phyloP scores from a whole-genome alignment of 92 coral and sea anemone species.

The Diadumene lineata region DNA sequence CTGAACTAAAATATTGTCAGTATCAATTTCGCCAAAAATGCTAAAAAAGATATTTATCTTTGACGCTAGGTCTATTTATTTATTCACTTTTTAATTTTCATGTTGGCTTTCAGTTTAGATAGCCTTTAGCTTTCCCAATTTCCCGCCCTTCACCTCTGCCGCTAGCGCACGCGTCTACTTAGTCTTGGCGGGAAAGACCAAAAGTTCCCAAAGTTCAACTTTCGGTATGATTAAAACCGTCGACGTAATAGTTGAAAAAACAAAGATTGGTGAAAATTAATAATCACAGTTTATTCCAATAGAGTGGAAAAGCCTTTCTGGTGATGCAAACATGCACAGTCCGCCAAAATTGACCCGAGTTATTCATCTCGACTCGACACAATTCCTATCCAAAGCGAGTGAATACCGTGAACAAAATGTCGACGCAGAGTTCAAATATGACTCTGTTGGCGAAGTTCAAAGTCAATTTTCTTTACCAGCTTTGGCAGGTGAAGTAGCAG shows the following conservation, averaged over 20 bases:
- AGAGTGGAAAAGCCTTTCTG: conserved; percentile 18
- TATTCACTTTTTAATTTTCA: no score
- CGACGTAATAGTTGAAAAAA: no score
- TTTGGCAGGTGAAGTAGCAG: conserved; percentile 86
- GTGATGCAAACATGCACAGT: conserved; percentile 28
- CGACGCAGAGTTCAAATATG: background rate
- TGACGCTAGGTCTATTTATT: no score
- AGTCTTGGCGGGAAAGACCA: conserved; percentile 4
- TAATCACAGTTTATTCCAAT: background rate
- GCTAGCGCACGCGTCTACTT: conserved; percentile 1
- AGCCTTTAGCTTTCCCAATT: no score
- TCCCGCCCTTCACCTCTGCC: background rate
- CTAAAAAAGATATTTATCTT: no score
- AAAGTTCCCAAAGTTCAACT: no score
- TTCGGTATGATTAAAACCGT: background rate
- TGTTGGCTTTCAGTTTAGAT: no score
- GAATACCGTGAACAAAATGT: background rate
- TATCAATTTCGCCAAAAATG: no score
- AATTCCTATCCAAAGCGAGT: conserved; percentile 15
- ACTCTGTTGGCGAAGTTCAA: background rate
- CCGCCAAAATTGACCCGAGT: conserved; percentile 71
- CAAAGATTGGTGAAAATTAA: background rate
- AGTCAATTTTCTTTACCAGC: conserved; percentile 52
- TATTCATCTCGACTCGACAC: conserved; percentile 26
- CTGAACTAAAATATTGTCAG: no score